Percentiles rank a stretch among this genome's conserved stretches.
Evolutionary conservation across 1,140 invertebrate genomes (phyloP).

Genomic region (Drosophila watanabei): DNA sequence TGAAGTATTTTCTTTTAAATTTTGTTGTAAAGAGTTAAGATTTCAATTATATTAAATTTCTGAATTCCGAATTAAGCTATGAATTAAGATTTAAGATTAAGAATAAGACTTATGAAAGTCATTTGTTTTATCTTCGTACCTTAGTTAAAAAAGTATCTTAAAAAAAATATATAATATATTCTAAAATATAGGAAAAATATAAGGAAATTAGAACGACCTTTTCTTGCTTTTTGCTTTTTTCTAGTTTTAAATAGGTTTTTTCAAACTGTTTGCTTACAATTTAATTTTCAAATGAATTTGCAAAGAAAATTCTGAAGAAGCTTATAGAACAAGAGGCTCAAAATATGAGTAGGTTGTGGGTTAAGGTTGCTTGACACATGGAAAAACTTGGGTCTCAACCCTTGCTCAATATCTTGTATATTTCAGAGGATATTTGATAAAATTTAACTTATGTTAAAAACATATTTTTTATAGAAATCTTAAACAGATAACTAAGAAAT

Average conservation of each 20-base stretch:
- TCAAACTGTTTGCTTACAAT: conserved; percentile 8
- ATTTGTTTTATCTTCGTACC: background rate
- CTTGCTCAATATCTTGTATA: background rate
- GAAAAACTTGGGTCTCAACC: background rate
- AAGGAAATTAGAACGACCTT: background rate
- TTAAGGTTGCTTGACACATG: background rate
- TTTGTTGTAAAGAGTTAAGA: fast-evolving
- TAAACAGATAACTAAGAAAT: background rate
- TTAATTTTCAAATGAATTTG: conserved; percentile 16
- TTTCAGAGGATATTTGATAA: background rate
- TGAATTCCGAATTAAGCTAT: too few species aligned
- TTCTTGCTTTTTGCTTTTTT: background rate
- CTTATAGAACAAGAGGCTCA: conserved; percentile 5
- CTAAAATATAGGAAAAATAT: background rate
- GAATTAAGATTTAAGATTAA: too few species aligned
- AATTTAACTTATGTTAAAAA: background rate
- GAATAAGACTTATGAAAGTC: too few species aligned
- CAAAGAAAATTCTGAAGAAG: conserved; percentile 6
- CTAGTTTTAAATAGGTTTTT: background rate
- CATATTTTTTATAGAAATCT: background rate
- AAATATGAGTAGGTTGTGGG: background rate
- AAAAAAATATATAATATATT: background rate
- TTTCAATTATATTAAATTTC: too few species aligned
- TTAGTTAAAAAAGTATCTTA: background rate
- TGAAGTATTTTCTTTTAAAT: background rate